Conservation (phyloP, 2,113 vertebrate species). For the Nannospalax galili region DNA sequence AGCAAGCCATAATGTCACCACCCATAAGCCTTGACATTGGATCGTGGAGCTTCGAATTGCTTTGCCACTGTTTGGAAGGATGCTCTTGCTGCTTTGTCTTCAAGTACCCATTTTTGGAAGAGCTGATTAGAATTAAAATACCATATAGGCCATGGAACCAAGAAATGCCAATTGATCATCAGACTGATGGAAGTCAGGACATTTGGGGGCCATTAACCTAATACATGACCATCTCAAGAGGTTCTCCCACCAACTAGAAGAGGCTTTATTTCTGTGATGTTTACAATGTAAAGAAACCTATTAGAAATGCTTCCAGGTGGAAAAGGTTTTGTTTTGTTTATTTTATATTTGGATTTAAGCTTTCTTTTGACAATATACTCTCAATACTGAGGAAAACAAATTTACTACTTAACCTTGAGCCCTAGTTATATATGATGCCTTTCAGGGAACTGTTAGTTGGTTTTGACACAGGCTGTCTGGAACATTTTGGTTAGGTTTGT, state of each 20-base stretch:
- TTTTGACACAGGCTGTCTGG: conserved; percentile 35
- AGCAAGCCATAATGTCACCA: background rate
- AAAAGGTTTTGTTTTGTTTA: background rate
- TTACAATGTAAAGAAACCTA: background rate
- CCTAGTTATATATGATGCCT: background rate
- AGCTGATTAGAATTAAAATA: background rate
- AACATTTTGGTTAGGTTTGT: background rate
- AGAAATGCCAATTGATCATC: background rate
- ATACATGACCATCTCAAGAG: background rate
- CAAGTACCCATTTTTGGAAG: background rate
- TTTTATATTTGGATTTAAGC: conserved; percentile 31
- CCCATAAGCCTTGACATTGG: background rate
- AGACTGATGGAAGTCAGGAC: background rate
- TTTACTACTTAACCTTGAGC: conserved; percentile 31
- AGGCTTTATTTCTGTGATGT: background rate
- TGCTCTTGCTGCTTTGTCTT: background rate
- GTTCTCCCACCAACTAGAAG: background rate
- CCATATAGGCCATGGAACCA: background rate
- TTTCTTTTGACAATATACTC: conserved; percentile 12
- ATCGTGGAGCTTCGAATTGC: background rate
- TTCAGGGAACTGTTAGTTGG: background rate
- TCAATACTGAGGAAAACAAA: conserved; percentile 26
- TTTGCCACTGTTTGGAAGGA: background rate
- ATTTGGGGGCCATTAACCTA: background rate
- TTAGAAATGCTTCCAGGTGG: background rate